Evolutionary conservation across 2,888 invertebrate genomes (phyloP), one percentile per base, ranked within the genome.

Genomic region (Tribolium freemani): DNA sequence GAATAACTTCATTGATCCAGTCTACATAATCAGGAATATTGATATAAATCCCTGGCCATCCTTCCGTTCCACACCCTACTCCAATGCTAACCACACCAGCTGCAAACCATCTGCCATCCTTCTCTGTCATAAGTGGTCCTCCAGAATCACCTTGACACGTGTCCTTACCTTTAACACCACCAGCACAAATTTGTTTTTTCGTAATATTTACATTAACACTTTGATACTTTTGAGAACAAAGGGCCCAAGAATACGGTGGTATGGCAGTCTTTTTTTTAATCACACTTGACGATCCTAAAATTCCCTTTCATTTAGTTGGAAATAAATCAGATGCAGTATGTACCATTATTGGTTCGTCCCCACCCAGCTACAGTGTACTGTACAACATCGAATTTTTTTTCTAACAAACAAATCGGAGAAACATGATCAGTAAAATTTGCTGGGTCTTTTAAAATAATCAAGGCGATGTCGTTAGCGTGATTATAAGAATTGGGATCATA

Each of bases 141-240:
- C 95, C 94, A 0, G 93, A 93, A 79, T 94, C 94, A 0, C 94
- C 94, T 11, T 87, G 88, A 81, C 95, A 95, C 0, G 93, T 91
- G 80, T 94, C 94, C 79, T 91, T 88, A 1, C 90, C 89, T 69
- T 87, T 88, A 44, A 88, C 87, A 0, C 94, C 94, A 0, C 94
- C 95, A 3, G 94, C 94, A 80, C 94, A 94, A 0, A 94, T 81
- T 79, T 93, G 93, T 9, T 87, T 88, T 0, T 89, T 86, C 0
- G 87, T 87, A 30, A 92, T 81, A 0, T 83, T 81, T 0, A 91
- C 88, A 0, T 88, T 88, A 4, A 89, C 84, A 0, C 83, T 78
- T 8, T 84, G 83, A 78, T 91, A 90, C 54, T 90, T 88, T 44
- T 82, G 82, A 0, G 83, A 80, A 79, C 93, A 93, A 8, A 89